Evolutionary conservation across 2,113 vertebrate species (phyloP).

Genomic region (Tiliqua scincoides): DNA sequence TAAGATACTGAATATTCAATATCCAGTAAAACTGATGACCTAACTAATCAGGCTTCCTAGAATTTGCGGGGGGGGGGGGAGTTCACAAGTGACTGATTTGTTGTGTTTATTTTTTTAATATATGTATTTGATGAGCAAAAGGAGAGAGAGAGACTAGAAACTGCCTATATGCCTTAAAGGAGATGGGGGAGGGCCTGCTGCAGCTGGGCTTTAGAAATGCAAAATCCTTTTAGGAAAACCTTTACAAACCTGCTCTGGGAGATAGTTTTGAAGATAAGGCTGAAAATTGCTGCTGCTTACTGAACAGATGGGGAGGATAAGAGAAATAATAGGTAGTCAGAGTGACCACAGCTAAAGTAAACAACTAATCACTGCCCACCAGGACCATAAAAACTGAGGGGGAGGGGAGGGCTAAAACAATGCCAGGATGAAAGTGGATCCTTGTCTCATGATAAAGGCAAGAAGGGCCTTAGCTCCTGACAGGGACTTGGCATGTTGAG

Average conservation of each 20-base stretch:
- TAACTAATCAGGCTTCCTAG: background rate
- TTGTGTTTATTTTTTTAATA: too few species aligned
- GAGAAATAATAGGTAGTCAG: slow-evolving; percentile 52
- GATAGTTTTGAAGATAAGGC: slow-evolving; percentile 54
- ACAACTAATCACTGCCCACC: slow-evolving; percentile 1
- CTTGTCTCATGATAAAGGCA: slow-evolving; percentile 4
- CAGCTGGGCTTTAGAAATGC: slow-evolving; percentile 38
- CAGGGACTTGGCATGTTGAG: background rate
- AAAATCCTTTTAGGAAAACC: slow-evolving; percentile 46
- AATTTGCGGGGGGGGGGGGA: background rate
- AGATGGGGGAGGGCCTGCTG: slow-evolving; percentile 15
- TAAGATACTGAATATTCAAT: background rate
- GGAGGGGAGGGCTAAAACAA: background rate
- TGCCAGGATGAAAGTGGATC: slow-evolving; percentile 8
- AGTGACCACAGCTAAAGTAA: slow-evolving; percentile 48
- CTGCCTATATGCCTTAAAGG: slow-evolving; percentile 6
- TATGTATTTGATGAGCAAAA: too few species aligned
- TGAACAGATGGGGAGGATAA: slow-evolving; percentile 61
- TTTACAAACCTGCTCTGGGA: slow-evolving; percentile 55
- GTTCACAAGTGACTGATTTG: too few species aligned
- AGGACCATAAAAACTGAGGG: background rate
- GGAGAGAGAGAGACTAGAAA: background rate
- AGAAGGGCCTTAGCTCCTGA: background rate
- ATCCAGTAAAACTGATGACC: background rate
- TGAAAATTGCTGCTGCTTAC: slow-evolving; percentile 48